These are phyloP conservation scores for Stercorarius parasiticus DNA, from an alignment of 2,113 vertebrate genomes.

Conservation along the genomic window DNA sequence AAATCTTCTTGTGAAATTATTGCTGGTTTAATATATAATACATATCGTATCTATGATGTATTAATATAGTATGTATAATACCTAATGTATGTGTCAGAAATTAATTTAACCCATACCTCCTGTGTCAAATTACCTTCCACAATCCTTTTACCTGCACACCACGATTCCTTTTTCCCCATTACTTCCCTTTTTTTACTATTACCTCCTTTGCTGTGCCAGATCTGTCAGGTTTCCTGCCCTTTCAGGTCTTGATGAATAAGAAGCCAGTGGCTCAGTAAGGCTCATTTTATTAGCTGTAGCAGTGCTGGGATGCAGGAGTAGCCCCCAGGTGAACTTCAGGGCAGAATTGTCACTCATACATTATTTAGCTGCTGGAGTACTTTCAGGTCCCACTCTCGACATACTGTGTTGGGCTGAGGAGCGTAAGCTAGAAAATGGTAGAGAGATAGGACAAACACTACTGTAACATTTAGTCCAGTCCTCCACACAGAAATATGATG, in stretches of 20 bases:
- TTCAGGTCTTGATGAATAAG: background rate
- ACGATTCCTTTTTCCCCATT: background rate
- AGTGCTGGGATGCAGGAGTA: background rate
- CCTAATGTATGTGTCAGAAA: background rate
- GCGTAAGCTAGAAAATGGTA: background rate
- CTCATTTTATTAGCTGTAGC: background rate
- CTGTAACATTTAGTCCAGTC: background rate
- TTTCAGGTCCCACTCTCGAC: background rate
- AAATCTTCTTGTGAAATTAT: background rate
- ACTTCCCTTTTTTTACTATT: background rate
- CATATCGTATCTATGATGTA: background rate
- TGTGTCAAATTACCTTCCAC: background rate
- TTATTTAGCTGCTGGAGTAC: background rate
- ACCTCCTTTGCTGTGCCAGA: background rate
- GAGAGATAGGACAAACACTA: background rate
- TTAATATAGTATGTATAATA: background rate
- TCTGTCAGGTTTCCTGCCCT: background rate
- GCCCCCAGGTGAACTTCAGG: background rate
- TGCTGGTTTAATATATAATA: background rate
- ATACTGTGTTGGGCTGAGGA: background rate
- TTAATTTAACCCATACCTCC: background rate
- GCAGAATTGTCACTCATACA: background rate
- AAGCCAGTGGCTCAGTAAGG: background rate
- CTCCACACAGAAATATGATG: background rate
- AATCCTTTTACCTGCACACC: background rate